Evolutionary conservation across 1,140 invertebrate species (phyloP).

Genomic region (Rhagoletis pomonella): DNA sequence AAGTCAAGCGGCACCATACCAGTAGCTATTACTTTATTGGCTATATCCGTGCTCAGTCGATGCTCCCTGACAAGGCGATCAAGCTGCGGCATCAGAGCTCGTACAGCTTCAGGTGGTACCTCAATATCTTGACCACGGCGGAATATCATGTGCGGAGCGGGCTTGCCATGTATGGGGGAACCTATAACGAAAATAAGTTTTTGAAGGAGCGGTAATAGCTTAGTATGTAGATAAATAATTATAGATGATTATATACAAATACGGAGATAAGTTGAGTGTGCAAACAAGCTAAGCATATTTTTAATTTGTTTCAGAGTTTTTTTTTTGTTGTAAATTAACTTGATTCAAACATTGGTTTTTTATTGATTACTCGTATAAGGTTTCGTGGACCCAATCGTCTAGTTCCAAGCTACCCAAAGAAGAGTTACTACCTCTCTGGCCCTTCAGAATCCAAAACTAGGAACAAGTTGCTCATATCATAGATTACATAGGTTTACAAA

Average conservation of each 20-base stretch:
- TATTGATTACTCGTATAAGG: no score
- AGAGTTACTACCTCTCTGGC: no score
- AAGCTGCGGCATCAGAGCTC: constrained; percentile 70
- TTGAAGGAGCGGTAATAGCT: neutral
- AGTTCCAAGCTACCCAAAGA: no score
- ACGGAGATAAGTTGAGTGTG: neutral
- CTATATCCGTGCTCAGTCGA: constrained; percentile 71
- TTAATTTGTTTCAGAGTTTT: neutral
- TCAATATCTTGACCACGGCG: constrained; percentile 70
- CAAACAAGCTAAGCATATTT: neutral
- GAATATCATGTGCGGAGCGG: constrained; percentile 61
- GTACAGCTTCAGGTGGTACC: constrained; percentile 70
- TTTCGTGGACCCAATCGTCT: no score
- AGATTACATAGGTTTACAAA: no score
- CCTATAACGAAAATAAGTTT: constrained; percentile 70
- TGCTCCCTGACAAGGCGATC: constrained; percentile 74
- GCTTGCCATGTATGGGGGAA: constrained; percentile 80
- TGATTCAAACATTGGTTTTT: neutral
- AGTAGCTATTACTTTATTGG: constrained; percentile 72
- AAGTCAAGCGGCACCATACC: constrained; percentile 74
- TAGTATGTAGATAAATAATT: neutral
- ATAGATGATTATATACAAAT: neutral
- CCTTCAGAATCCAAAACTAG: no score
- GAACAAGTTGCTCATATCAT: no score
- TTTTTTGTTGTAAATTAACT: neutral